A percentile compares a stretch with the other conserved stretches of the same genome.
These are phyloP conservation scores for Rhabdornis inornatus DNA, from an alignment of 2,113 vertebrate species.

Conservation along the genomic window DNA sequence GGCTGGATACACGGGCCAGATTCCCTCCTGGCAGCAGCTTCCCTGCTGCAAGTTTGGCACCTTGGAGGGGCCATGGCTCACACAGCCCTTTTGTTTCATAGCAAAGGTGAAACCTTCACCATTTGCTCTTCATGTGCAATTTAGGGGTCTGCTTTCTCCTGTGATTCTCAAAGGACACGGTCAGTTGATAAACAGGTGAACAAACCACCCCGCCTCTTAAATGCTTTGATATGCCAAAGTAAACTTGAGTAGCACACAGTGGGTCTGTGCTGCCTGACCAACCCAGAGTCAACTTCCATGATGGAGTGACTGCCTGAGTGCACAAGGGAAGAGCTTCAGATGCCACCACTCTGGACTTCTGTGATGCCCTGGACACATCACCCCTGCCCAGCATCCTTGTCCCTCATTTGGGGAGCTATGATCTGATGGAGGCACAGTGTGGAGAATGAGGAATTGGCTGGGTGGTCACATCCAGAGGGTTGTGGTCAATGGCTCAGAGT, in stretches of 20 bases:
- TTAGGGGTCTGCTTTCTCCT: not conserved
- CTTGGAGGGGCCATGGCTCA: not conserved
- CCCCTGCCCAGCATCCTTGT: not conserved
- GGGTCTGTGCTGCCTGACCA: not conserved
- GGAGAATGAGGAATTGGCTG: not conserved
- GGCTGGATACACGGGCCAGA: not conserved
- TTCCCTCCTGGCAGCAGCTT: not conserved
- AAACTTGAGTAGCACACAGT: not conserved
- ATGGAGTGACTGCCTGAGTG: not conserved
- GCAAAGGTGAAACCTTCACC: not conserved
- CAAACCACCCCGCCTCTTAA: too few relatives aligned
- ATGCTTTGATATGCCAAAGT: not conserved
- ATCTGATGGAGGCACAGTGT: not conserved
- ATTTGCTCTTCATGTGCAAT: not conserved
- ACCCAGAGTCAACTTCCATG: not conserved
- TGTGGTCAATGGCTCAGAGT: not conserved
- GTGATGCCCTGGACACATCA: not conserved
- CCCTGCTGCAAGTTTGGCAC: not conserved
- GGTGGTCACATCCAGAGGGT: not conserved
- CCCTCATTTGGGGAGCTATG: not conserved
- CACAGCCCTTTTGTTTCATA: not conserved
- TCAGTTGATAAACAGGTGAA: rapidly evolving
- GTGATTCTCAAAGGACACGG: not conserved
- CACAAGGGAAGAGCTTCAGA: not conserved
- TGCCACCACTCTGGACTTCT: not conserved